Percentiles rank a stretch among this genome's conserved stretches.
Evolutionary conservation across 2,797 vertebrate genomes (phyloP).

Genomic region (Calcarius lapponicus): DNA sequence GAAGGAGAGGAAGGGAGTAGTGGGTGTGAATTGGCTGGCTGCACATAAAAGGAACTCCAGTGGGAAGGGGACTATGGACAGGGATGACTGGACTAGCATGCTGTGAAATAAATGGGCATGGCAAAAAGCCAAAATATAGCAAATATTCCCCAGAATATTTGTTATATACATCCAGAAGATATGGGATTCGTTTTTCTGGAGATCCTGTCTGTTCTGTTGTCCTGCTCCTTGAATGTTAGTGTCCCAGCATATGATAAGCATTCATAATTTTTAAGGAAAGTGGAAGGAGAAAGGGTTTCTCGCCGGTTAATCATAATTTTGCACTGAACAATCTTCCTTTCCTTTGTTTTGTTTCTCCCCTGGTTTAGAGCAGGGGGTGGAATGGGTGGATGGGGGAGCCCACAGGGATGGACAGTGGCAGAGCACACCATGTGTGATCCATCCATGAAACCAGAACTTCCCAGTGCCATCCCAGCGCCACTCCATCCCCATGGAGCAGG

Average conservation of each 20-base stretch:
- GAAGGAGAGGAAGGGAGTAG: background rate
- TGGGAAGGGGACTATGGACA: background rate
- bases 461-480: rapidly evolving
- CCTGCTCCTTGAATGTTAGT: background rate
- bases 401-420: background rate
- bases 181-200: background rate
- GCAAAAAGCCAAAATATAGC: background rate
- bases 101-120: background rate
- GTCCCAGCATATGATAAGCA: background rate
- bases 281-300: background rate
- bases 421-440: background rate
- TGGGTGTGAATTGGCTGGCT: background rate
- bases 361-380: background rate
- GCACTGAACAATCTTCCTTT: background rate
- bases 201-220: background rate
- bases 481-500: background rate
- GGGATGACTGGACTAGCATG: background rate
- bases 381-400: background rate
- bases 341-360: background rate
- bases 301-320: background rate
- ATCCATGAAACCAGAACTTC: background rate
- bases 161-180: background rate
- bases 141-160: background rate
- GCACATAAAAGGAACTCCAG: background rate
- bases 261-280: background rate